phyloP scores from a whole-genome alignment of 2,797 vertebrate genomes.

The Diglossa cyanea region DNA sequence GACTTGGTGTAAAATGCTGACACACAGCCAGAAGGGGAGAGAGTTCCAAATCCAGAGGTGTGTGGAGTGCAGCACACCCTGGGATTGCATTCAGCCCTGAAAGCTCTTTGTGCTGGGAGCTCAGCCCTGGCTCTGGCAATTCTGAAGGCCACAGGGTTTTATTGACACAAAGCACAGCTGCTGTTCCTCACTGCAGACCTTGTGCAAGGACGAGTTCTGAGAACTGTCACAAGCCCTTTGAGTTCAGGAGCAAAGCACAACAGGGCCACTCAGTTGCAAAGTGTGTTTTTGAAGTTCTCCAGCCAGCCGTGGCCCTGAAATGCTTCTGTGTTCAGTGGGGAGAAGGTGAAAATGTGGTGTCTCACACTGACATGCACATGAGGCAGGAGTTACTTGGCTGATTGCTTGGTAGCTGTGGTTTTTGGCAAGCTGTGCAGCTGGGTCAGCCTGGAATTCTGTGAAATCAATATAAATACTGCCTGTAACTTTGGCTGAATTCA shows the following conservation, averaged over 20 bases:
- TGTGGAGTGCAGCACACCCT: not conserved
- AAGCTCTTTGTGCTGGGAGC: not conserved
- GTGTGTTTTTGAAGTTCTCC: not conserved
- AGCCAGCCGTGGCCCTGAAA: not conserved
- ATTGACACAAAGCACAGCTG: not conserved
- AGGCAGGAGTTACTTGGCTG: not conserved
- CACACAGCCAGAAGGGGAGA: not conserved
- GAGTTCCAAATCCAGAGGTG: not conserved
- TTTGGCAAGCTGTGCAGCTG: not conserved
- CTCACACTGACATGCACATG: fast-evolving
- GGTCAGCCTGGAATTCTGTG: not conserved
- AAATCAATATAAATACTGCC: not conserved
- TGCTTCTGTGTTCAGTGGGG: not conserved
- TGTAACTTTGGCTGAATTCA: not conserved
- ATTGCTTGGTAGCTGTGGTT: not conserved
- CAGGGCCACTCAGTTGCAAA: not conserved
- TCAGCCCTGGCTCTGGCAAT: not conserved
- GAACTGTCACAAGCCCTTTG: not conserved
- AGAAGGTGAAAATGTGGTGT: not conserved
- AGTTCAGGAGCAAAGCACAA: not conserved
- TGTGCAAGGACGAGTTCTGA: not conserved
- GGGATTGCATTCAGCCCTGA: not conserved
- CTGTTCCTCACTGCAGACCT: not conserved
- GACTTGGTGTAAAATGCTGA: not conserved
- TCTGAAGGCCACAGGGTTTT: not conserved